Conservation (phyloP, 2,113 vertebrate genomes). For the Plecturocebus donacophilus region DNA sequence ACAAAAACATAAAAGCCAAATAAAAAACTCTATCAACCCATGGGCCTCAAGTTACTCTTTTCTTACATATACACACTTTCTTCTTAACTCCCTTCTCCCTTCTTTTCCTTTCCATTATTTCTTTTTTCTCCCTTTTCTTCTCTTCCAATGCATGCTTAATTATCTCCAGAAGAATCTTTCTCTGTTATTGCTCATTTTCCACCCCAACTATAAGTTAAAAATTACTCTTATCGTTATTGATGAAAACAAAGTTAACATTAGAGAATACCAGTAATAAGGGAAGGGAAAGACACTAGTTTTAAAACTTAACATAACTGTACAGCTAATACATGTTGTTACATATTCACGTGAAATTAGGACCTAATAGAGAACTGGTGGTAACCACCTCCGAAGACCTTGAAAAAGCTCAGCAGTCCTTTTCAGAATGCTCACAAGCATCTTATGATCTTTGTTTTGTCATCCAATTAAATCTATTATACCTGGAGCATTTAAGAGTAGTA, state of each 20-base stretch:
- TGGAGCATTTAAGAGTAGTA: slow-evolving; percentile 41
- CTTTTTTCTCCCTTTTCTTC: not conserved
- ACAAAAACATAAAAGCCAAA: not conserved
- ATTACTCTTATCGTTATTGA: not conserved
- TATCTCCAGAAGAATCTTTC: not conserved
- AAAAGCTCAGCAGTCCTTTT: not conserved
- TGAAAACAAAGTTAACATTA: not conserved
- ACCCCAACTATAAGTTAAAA: not conserved
- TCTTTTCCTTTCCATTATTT: not conserved
- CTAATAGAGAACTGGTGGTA: not conserved
- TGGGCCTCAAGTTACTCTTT: not conserved
- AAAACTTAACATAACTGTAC: not conserved
- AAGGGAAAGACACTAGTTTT: not conserved
- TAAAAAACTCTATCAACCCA: not conserved
- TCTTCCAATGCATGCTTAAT: not conserved
- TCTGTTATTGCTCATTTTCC: not conserved
- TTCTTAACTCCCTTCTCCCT: not conserved
- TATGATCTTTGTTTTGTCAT: slow-evolving; percentile 4
- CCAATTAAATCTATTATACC: not conserved
- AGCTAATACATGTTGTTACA: not conserved
- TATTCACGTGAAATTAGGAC: not conserved
- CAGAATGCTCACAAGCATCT: not conserved
- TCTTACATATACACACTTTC: not conserved
- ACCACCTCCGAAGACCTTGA: not conserved
- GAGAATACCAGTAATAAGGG: not conserved